Evolutionary conservation across 2,888 invertebrate genomes (phyloP), one percentile per base, ranked within the genome.

Genomic region (Euplagia quadripunctaria): DNA sequence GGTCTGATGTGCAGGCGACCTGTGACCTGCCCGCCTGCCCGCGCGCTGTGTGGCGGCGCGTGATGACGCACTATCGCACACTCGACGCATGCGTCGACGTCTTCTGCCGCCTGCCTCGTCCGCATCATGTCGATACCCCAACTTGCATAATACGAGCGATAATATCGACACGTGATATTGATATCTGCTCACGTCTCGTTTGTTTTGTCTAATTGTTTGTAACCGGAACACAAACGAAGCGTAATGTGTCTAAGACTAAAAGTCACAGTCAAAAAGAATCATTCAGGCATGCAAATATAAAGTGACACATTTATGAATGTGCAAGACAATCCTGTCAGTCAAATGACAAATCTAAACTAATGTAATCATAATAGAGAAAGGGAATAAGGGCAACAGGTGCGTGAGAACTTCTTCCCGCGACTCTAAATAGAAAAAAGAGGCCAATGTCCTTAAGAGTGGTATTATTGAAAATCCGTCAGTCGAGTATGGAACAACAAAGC

Each of bases 391-490:
- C 78, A 90, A 93, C 95, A 94, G 95, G 94, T 95, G 94, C 92
- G 94, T 94, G 94, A 93, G 95, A 94, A 93, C 89, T 87, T 82
- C 89, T 84, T 88, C 86, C 83, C 80, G 81, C 74, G 80, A 81
- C 80, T 85, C 85, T 78, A 85, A 87, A 87, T 87, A 89, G 82
- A 88, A 91, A 90, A 90, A 93, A 92, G 74, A 87, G 89, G 89
- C 88, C 90, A 89, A 91, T 91, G 93, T 93, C 91, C 90, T 89
- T 84, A 91, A 81, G 91, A 94, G 92, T 89, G 91, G 91, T 91
- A 87, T 94, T 94, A 94, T 94, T 94, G 94, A 95, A 94, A 94
- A 93, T 90, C 88, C 82, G 86, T 88, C 88, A 88, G 89, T 86
- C 89, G 90, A 92, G 91, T 91, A 89, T 88, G 87, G 90, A 85